Conservation (phyloP, 2,113 vertebrate species). For the Hirundichthys speculiger region DNA sequence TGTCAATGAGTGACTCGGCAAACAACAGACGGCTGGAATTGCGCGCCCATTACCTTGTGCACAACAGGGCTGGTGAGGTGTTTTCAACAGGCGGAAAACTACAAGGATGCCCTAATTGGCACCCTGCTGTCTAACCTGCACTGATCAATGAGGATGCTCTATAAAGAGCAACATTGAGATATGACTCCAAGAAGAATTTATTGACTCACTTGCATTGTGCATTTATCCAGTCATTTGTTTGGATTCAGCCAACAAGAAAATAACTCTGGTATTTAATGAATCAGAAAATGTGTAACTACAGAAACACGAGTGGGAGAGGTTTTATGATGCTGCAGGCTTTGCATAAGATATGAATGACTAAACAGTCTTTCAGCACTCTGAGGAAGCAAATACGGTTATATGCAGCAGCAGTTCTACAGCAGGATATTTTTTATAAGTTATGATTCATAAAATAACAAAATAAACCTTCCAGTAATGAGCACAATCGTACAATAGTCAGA, state of each 20-base stretch:
- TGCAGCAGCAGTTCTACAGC: constrained; percentile 14
- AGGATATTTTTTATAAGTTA: constrained; percentile 7
- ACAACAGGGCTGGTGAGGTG: constrained; percentile 47
- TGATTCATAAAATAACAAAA: constrained; percentile 22
- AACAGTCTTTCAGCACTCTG: constrained; percentile 23
- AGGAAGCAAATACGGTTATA: constrained; percentile 32
- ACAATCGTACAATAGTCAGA: no score
- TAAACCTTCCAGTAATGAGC: background rate
- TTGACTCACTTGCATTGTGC: constrained; percentile 2
- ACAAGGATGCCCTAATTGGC: constrained; percentile 73
- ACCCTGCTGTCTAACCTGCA: constrained; percentile 60
- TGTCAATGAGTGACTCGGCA: constrained; percentile 45
- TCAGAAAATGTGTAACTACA: constrained; percentile 54
- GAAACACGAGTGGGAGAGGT: constrained; percentile 47
- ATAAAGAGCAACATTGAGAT: constrained; percentile 58
- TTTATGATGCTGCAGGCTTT: constrained; percentile 46
- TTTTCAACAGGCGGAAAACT: constrained; percentile 49
- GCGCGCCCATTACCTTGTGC: constrained; percentile 35
- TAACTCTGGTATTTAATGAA: constrained; percentile 39
- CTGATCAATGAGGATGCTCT: constrained; percentile 71
- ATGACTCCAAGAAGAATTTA: constrained; percentile 56
- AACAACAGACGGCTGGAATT: constrained; percentile 46
- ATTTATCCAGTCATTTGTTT: constrained; percentile 17
- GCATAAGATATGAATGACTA: constrained; percentile 58
- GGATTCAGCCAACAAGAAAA: constrained; percentile 20